Percentiles rank a stretch among this genome's conserved stretches.
Conservation (phyloP, 2,113 vertebrate genomes). For the Platycercus adscitus region DNA sequence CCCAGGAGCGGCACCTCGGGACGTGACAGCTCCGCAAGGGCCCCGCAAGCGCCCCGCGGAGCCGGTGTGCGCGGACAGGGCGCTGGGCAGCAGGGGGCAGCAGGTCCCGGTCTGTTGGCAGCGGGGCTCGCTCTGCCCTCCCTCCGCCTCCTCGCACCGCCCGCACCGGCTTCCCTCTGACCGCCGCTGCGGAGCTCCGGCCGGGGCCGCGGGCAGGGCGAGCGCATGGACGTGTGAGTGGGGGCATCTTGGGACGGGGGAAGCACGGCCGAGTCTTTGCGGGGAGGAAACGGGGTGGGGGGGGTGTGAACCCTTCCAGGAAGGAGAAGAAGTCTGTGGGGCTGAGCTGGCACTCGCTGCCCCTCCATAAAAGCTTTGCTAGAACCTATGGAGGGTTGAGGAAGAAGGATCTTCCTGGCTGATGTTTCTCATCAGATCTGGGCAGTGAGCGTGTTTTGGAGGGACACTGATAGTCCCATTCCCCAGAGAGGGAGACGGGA, state of each 20-base stretch:
- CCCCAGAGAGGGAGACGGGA: too few relatives aligned
- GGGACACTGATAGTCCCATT: fast-evolving
- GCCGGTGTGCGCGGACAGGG: fast-evolving
- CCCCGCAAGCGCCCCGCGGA: too few relatives aligned
- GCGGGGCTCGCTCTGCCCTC: background rate
- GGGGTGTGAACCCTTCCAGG: background rate
- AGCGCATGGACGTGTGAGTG: slow-evolving; percentile 46
- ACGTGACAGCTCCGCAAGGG: fast-evolving
- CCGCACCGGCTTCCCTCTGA: background rate
- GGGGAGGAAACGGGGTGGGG: too few relatives aligned
- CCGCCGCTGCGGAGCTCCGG: background rate
- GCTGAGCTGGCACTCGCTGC: background rate
- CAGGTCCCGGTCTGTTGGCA: background rate
- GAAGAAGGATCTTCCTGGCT: background rate
- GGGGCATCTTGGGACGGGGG: background rate
- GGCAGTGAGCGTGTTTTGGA: background rate
- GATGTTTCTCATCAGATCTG: background rate
- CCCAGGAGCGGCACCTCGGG: background rate
- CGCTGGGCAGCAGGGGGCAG: slow-evolving; percentile 55
- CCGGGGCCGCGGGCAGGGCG: background rate
- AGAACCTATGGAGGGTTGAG: background rate
- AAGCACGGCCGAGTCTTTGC: background rate
- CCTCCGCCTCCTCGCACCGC: background rate
- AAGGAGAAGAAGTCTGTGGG: background rate
- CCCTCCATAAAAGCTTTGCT: too few relatives aligned